Base-by-base conservation (phyloP, 1,140 invertebrate species). In the Drosophila burlai region DNA sequence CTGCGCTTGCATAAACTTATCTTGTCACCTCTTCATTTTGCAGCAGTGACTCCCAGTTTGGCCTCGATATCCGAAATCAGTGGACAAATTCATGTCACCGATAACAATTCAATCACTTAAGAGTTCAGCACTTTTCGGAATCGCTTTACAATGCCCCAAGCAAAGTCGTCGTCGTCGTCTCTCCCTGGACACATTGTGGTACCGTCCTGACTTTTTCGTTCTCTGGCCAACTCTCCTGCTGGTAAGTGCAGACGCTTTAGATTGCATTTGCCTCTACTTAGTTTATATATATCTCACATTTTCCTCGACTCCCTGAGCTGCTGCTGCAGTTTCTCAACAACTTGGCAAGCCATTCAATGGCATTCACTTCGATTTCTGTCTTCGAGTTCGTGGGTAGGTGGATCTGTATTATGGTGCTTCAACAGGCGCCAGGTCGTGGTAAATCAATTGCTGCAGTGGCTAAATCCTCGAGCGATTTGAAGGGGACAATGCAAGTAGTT, bases 31-130 rank as follows among this genome's bases (percentile, higher is more conserved):
- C 45, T 46, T 13, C 49, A 58, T 69, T 21, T 55, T 55, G 46
- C 77, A 76, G 21, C 45, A 47, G 38, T 43, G 43, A 34, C 21
- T 26, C n/a, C n/a, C 18, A 45, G 43, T 18, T 18, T 18, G 55
- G 58, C 43, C 24, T 66, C 68, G 29, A 18, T 52, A 81, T 81
- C 63, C 58, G 15, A 75, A 85, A 86, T 85, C 52, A 64, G 40
- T 64, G 72, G 59, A 83, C 76, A 85, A 86, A 86, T 86, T 72
- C 72, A 54, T 74, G 61, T 83, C 77, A 61, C 61, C 74, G 84
- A 74, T 89, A 83, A 83, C 83, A 89, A 87, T 89, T 89, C 84
- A 87, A 89, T 87, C 84, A 87, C 83, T 87, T 83, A 81, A 78
- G 68, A 89, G 81, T 87, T 83, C 77, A 75, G 77, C 67, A 80